Evolutionary conservation across 2,797 vertebrate genomes (phyloP).

Genomic region (Gadopsis bispinosus): DNA sequence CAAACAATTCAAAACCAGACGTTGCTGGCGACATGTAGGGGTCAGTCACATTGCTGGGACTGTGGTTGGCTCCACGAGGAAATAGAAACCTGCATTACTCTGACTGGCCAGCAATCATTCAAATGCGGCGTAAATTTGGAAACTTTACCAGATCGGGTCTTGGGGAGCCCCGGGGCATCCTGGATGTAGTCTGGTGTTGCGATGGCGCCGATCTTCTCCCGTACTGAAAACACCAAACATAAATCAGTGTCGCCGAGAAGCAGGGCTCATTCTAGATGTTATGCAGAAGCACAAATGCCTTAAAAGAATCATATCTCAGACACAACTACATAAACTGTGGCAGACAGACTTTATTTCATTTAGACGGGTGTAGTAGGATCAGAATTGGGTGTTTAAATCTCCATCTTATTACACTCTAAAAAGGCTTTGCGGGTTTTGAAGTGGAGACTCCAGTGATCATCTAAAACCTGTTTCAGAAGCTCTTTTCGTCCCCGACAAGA

Average conservation of each 20-base stretch:
- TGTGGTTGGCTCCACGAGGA: not conserved
- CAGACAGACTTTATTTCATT: not conserved
- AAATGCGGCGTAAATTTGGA: not conserved
- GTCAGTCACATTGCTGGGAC: too few species aligned
- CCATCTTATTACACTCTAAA: not conserved
- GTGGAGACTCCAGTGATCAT: not conserved
- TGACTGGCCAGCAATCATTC: too few species aligned
- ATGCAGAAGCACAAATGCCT: not conserved
- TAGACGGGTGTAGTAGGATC: not conserved
- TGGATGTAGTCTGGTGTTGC: constrained; percentile 98
- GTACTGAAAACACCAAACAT: constrained; percentile 82
- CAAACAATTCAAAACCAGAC: too few species aligned
- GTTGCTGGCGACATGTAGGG: too few species aligned
- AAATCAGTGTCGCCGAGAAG: not conserved
- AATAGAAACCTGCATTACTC: not conserved
- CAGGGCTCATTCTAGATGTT: not conserved
- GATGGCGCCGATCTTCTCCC: constrained; percentile 97
- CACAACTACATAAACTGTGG: not conserved
- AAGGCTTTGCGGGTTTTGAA: not conserved
- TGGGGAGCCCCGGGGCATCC: constrained; percentile 93
- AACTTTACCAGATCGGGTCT: constrained; percentile 94
- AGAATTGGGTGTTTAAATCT: not conserved
- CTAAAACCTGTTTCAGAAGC: not conserved
- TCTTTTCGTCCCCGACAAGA: not conserved
- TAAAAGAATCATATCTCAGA: not conserved